Evolutionary conservation across 2,113 vertebrate species (phyloP), one percentile per base, ranked within the genome.

Genomic region (Heterocephalus glaber): DNA sequence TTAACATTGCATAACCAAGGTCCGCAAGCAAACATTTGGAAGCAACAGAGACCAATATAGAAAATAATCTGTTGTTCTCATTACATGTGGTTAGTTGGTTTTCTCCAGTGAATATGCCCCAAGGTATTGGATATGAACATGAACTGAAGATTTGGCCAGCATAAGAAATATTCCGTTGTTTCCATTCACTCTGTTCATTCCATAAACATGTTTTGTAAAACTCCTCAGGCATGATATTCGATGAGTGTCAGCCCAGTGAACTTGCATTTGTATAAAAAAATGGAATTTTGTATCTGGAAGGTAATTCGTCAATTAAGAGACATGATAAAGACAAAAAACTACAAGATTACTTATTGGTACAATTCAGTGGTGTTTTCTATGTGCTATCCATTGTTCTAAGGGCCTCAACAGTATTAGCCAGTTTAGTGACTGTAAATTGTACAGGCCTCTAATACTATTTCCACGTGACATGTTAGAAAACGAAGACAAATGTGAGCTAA

Each of bases 41-140:
- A 47, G 33, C 56, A 90, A 65, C 6, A 70, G 70, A 49, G 85
- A 95, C 85, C 44, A 79, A 90, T 54, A 68, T 3, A 44, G 60
- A 82, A 96, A 94, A 96, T 88, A 94, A 90, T 88, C 47, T 90
- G 35, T 17, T 93, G 68, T 85, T 97, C 54, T 96, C 86, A 96
- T 96, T 92, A 72, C 3, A 92, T 49, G 52, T 87, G 14, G 38
- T 94, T 96, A 83, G 72, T 33, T 90, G 22, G 16, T 93, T 97
- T 96, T 88, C 92, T 92, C 58, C 58, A 90, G 49, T 20, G 60
- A 94, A 74, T 49, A 17, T 61, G 81, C 30, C 47, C 85, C 52
- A 77, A 60, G 58, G 24, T 79, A 58, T 3, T 70, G 17, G 38
- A 26, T 92, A 47, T 54, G n/a, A 89, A 80, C 28, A 60, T 22